Percentiles rank a stretch among this genome's conserved stretches.
Conservation (phyloP, 2,797 vertebrate genomes). For the Acipenser transmontanus region DNA sequence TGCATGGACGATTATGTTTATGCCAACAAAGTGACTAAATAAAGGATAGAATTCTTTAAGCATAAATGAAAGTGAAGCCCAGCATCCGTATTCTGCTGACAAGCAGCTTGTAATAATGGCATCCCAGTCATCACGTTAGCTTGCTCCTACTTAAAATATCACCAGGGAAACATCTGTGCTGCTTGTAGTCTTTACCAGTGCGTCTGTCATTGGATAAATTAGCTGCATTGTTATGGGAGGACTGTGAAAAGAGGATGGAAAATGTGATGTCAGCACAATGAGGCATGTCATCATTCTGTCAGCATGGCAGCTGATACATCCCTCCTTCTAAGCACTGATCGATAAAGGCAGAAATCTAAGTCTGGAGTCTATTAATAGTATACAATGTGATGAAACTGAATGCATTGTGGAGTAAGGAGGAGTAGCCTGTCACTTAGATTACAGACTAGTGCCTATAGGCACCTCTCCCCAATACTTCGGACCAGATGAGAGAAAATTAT, state of each 20-base stretch:
- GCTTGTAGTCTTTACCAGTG: constrained; percentile 20
- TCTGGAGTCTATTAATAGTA: constrained; percentile 25
- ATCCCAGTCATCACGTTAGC: constrained; percentile 28
- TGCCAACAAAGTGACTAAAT: no score
- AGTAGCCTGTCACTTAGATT: constrained; percentile 33
- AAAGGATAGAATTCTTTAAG: no score
- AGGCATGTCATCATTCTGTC: constrained; percentile 32
- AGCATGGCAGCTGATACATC: constrained; percentile 23
- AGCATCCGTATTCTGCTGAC: constrained; percentile 25
- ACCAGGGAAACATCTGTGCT: constrained; percentile 47
- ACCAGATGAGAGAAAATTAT: constrained; percentile 35
- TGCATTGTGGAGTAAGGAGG: constrained; percentile 24
- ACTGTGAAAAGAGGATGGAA: constrained; percentile 29
- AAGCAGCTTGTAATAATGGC: constrained; percentile 28
- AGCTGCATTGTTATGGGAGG: constrained; percentile 37
- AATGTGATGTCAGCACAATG: constrained; percentile 25
- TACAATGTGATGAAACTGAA: constrained; percentile 36
- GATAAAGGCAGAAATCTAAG: constrained; percentile 36
- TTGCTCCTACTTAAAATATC: constrained; percentile 38
- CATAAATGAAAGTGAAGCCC: constrained; percentile 27
- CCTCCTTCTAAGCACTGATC: constrained; percentile 34
- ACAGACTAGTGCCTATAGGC: constrained; percentile 33
- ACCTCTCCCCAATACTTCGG: constrained; percentile 32
- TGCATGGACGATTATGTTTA: background rate
- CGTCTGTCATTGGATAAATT: constrained; percentile 42